phyloP scores from a whole-genome alignment of 2,113 vertebrate species.

The Ictalurus furcatus region DNA sequence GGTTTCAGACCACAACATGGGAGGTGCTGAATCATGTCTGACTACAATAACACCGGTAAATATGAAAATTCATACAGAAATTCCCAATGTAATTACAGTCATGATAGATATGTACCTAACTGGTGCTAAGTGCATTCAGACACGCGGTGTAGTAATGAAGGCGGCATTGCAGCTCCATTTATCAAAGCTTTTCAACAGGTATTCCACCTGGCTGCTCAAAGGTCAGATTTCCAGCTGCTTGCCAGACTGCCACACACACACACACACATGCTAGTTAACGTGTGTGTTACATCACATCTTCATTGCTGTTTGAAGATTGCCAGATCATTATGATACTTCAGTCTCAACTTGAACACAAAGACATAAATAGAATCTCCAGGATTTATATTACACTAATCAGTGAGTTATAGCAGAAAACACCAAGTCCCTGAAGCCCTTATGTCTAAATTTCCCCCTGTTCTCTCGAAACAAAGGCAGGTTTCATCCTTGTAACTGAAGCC shows the following conservation, averaged over 20 bases:
- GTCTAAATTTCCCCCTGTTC: conserved; percentile 17
- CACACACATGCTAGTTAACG: conserved; percentile 14
- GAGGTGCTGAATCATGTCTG: neutral
- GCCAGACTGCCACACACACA: conserved; percentile 11
- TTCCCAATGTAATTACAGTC: neutral
- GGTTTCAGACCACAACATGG: neutral
- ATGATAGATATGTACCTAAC: neutral
- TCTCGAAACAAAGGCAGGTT: conserved; percentile 26
- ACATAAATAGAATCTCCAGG: neutral
- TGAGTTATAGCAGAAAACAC: conserved; percentile 14
- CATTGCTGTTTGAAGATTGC: conserved; percentile 27
- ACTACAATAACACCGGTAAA: neutral
- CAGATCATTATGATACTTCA: conserved; percentile 7
- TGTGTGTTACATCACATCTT: conserved; percentile 31
- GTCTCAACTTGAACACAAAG: conserved; percentile 18
- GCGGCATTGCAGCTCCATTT: neutral
- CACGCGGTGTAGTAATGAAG: conserved; percentile 13
- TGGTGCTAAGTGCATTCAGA: no score
- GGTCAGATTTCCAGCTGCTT: conserved; percentile 44
- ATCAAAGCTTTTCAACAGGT: conserved; percentile 46
- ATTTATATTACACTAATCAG: conserved; percentile 21
- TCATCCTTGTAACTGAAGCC: conserved; percentile 39
- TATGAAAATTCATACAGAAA: neutral
- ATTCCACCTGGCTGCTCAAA: conserved; percentile 47
- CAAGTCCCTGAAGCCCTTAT: conserved; percentile 21